Evolutionary conservation across 2,888 invertebrate genomes (phyloP).

Genomic region (Papilio demoleus): DNA sequence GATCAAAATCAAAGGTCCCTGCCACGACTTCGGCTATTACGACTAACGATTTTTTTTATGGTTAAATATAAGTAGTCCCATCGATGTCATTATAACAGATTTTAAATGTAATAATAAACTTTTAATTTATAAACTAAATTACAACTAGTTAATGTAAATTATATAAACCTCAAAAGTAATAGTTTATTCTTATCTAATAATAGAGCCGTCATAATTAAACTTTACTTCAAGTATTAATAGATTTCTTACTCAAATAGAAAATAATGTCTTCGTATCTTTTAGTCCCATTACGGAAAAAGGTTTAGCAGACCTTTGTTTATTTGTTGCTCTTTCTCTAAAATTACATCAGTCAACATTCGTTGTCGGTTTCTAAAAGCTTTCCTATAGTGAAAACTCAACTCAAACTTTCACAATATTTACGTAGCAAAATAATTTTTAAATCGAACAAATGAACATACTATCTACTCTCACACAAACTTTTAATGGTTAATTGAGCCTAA

Average conservation of each 20-base stretch:
- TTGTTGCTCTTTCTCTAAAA: constrained; percentile 1
- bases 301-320: constrained; percentile 21
- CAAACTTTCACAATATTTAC: background rate
- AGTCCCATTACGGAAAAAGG: constrained; percentile 11
- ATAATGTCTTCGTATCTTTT: background rate
- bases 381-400: background rate
- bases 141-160: no score
- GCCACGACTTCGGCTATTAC: no score
- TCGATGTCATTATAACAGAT: no score
- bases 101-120: no score
- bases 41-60: no score
- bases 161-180: no score
- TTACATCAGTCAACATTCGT: constrained; percentile 10
- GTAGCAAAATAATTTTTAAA: constrained; percentile 3
- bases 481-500: background rate
- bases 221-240: no score
- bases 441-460: background rate
- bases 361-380: constrained; percentile 7
- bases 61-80: no score
- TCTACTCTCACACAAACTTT: background rate
- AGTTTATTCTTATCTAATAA: no score
- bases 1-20: no score
- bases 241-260: constrained; percentile 3
- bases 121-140: no score
- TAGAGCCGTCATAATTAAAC: no score